These are phyloP conservation scores for Sinodicranocentrus sp. DNA, from an alignment of 2,888 invertebrate species.

Conservation along the genomic window DNA sequence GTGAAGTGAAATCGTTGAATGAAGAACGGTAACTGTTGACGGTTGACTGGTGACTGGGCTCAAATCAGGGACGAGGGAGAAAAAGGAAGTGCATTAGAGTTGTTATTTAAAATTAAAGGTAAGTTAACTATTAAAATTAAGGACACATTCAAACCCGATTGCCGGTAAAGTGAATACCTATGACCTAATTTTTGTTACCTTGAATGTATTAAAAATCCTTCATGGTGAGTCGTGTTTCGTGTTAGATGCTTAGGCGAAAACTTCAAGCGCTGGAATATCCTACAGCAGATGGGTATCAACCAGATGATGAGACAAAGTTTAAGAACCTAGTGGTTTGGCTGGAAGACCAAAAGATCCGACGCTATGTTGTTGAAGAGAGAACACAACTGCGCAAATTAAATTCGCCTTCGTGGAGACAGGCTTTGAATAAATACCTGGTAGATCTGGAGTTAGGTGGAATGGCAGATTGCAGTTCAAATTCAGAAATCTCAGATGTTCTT, in stretches of 20 bases:
- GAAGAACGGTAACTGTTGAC: no score
- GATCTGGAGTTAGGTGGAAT: conserved; percentile 83
- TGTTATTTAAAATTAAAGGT: background rate
- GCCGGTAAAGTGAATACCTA: background rate
- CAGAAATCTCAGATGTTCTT: conserved; percentile 91
- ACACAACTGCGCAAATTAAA: conserved; percentile 85
- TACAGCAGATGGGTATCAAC: conserved; percentile 85
- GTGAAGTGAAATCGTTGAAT: no score
- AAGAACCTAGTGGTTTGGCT: conserved; percentile 92
- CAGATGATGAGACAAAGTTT: conserved; percentile 88
- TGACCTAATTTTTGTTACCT: background rate
- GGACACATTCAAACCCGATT: background rate
- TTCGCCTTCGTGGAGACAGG: conserved; percentile 83
- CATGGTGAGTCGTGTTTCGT: background rate
- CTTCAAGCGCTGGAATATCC: conserved; percentile 88
- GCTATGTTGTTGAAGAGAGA: conserved; percentile 90
- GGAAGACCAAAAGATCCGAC: conserved; percentile 95
- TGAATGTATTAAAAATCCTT: background rate
- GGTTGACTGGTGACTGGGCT: no score
- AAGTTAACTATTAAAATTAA: background rate
- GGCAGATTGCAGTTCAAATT: conserved; percentile 79
- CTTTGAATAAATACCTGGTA: conserved; percentile 86
- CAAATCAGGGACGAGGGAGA: no score
- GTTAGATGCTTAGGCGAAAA: conserved; percentile 86
- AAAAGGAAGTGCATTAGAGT: no score